Conservation (phyloP, 2,113 vertebrate species). For the Hystrix cristata region DNA sequence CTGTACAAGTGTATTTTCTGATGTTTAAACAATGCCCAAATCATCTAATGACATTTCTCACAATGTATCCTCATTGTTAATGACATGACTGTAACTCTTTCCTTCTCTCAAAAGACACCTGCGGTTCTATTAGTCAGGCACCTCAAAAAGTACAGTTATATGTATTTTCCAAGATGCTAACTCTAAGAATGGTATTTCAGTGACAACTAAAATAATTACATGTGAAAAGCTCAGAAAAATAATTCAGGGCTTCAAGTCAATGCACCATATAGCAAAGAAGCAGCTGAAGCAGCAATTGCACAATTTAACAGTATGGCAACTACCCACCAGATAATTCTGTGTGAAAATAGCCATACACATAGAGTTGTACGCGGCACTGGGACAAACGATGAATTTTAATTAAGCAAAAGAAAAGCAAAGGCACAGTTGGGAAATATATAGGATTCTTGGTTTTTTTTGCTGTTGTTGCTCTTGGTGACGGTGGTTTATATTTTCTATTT, state of each 20-base stretch:
- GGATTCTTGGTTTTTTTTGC: background rate
- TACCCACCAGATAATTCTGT: background rate
- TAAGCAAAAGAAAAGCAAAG: background rate
- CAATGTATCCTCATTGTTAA: background rate
- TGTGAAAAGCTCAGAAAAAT: slow-evolving; percentile 9
- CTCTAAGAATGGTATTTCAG: background rate
- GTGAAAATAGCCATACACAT: background rate
- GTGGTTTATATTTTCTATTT: background rate
- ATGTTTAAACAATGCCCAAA: background rate
- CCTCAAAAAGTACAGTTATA: background rate
- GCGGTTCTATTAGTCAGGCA: background rate
- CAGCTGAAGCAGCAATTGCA: background rate
- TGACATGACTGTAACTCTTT: background rate
- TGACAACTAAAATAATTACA: slow-evolving; percentile 6
- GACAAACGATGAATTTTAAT: background rate
- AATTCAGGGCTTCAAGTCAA: slow-evolving; percentile 6
- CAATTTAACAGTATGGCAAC: background rate
- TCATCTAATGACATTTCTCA: background rate
- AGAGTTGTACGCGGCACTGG: background rate
- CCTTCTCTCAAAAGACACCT: background rate
- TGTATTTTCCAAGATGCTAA: background rate
- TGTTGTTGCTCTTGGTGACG: background rate
- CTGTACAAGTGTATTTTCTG: background rate
- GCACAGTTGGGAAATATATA: background rate
- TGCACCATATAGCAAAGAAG: background rate